Conservation (phyloP, 2,888 invertebrate species). For the Phengaris arion region DNA sequence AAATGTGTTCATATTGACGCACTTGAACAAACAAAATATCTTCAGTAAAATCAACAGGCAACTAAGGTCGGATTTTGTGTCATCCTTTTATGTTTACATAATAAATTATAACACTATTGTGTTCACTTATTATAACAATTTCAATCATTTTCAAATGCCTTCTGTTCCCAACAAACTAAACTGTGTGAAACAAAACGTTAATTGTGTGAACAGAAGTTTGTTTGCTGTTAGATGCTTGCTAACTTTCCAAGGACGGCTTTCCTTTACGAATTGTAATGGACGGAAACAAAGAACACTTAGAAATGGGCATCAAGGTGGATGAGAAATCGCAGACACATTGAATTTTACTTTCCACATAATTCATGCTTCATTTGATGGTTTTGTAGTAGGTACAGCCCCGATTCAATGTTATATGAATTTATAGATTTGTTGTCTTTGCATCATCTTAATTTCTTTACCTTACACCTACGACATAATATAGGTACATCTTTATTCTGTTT, state of each 20-base stretch:
- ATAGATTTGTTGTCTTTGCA: neutral
- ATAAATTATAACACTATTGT: neutral
- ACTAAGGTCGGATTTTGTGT: neutral
- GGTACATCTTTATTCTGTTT: too few relatives aligned
- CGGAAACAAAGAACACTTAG: conserved; percentile 34
- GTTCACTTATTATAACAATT: neutral
- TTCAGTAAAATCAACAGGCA: neutral
- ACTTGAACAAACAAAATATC: neutral
- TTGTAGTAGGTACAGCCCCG: neutral
- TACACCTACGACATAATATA: too few relatives aligned
- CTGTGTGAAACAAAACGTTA: conserved; percentile 35
- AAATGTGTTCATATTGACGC: neutral
- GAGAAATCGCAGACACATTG: neutral
- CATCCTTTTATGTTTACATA: neutral
- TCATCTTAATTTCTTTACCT: neutral
- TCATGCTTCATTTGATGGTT: conserved; percentile 5
- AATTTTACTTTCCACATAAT: neutral
- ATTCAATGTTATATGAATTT: neutral
- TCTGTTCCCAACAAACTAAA: conserved; percentile 19
- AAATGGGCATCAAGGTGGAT: conserved; percentile 31
- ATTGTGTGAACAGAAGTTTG: conserved; percentile 38
- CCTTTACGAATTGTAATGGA: conserved; percentile 43
- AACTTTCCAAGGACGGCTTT: conserved; percentile 64
- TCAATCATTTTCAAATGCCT: neutral
- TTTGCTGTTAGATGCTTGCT: conserved; percentile 49